A percentile compares a stretch with the other conserved stretches of the same genome.
Conservation (phyloP, 2,888 invertebrate genomes). For the Hemistola chrysoprasaria region DNA sequence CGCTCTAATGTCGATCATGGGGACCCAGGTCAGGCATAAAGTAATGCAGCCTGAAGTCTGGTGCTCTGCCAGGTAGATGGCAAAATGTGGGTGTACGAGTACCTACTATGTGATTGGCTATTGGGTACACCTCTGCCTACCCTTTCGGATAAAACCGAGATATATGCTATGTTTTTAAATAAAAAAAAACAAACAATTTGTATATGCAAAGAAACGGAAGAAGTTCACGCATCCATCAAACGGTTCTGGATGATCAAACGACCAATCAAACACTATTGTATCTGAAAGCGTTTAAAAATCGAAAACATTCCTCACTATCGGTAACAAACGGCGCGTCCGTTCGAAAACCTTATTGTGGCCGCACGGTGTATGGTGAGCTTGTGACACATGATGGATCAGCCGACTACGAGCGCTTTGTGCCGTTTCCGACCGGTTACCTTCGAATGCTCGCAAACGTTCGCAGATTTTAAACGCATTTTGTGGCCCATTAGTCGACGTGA, state of each 20-base stretch:
- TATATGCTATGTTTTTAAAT: too few relatives aligned
- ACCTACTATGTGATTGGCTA: too few relatives aligned
- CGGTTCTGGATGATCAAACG: background rate
- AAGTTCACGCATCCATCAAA: background rate
- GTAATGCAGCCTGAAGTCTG: too few relatives aligned
- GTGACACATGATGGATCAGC: slow-evolving; percentile 75
- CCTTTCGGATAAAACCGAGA: too few relatives aligned
- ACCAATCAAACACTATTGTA: slow-evolving; percentile 9
- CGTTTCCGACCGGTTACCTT: slow-evolving; percentile 76
- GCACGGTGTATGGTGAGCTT: slow-evolving; percentile 6
- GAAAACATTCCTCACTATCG: slow-evolving; percentile 23
- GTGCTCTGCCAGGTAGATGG: too few relatives aligned
- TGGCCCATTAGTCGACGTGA: slow-evolving; percentile 79
- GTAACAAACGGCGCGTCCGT: slow-evolving; percentile 22
- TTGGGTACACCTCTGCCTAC: too few relatives aligned
- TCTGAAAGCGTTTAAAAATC: slow-evolving; percentile 15
- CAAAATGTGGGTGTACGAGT: too few relatives aligned
- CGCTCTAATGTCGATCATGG: too few relatives aligned
- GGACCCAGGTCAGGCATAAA: too few relatives aligned
- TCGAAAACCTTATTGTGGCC: slow-evolving; percentile 27
- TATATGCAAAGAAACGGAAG: background rate
- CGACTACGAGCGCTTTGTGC: slow-evolving; percentile 61
- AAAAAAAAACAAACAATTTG: too few relatives aligned
- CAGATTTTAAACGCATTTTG: slow-evolving; percentile 80
- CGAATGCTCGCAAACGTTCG: slow-evolving; percentile 65